Conservation (phyloP, 2,113 vertebrate genomes). For the Oryzias curvinotus region DNA sequence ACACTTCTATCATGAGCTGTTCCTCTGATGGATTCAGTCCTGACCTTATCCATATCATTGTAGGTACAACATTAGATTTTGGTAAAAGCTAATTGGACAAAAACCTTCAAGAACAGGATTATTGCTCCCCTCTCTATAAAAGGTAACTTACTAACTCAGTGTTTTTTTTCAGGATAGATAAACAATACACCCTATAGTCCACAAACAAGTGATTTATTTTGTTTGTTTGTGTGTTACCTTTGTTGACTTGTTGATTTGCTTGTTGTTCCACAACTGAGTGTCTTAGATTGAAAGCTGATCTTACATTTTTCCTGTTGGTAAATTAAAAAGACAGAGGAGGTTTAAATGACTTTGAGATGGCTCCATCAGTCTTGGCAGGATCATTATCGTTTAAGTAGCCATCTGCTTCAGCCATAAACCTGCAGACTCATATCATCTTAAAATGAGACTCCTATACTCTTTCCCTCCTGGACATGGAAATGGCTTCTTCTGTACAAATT, state of each 20-base stretch:
- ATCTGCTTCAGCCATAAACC: slow-evolving; percentile 29
- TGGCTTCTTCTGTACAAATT: neutral
- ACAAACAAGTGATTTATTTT: slow-evolving; percentile 42
- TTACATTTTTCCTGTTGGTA: slow-evolving; percentile 35
- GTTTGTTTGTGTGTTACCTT: slow-evolving; percentile 35
- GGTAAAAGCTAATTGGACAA: too few relatives aligned
- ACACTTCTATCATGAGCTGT: too few relatives aligned
- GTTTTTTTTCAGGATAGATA: too few relatives aligned
- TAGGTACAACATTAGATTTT: too few relatives aligned
- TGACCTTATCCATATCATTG: too few relatives aligned
- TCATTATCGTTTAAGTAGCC: slow-evolving; percentile 47
- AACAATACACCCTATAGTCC: slow-evolving; percentile 14
- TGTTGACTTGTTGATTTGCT: slow-evolving; percentile 56
- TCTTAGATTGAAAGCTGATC: slow-evolving; percentile 30
- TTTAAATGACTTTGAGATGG: slow-evolving; percentile 30
- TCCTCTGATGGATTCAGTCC: too few relatives aligned
- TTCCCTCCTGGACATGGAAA: neutral
- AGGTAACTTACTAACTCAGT: too few relatives aligned
- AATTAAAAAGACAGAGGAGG: slow-evolving; percentile 48
- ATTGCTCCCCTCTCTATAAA: too few relatives aligned
- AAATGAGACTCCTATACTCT: neutral
- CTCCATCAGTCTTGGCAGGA: slow-evolving; percentile 33
- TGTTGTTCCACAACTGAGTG: slow-evolving; percentile 42
- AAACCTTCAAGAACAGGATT: too few relatives aligned
- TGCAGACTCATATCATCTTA: neutral